phyloP scores from a whole-genome alignment of 2,113 vertebrate genomes.

The Porphyrio hochstetteri region DNA sequence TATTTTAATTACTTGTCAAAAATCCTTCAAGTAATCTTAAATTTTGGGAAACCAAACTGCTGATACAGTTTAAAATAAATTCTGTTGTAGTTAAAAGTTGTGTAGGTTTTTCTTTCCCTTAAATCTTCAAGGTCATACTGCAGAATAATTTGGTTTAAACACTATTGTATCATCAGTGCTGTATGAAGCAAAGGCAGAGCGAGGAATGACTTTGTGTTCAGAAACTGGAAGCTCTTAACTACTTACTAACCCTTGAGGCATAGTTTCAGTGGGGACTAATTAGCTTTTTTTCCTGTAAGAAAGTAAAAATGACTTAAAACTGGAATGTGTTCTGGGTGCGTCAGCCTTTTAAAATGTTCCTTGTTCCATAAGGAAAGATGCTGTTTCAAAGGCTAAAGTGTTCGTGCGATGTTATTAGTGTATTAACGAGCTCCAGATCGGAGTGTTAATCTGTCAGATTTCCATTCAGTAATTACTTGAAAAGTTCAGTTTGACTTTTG shows the following conservation, averaged over 20 bases:
- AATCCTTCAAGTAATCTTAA: not conserved
- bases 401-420: not conserved
- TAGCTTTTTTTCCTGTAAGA: conserved; percentile 13
- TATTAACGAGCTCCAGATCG: not conserved
- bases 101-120: not conserved
- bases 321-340: not conserved
- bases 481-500: not conserved
- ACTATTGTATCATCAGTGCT: not conserved
- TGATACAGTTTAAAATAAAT: not conserved
- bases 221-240: not conserved
- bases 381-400: not conserved
- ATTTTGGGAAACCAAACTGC: not conserved
- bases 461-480: not conserved
- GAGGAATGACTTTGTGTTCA: not conserved
- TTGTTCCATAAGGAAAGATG: not conserved
- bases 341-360: conserved; percentile 12
- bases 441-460: not conserved
- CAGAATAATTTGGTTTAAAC: not conserved
- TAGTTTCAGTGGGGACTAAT: not conserved
- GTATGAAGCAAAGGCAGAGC: not conserved
- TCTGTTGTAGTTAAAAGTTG: not conserved
- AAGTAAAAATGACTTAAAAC: not conserved
- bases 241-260: not conserved
- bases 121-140: conserved; percentile 23
- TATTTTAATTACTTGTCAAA: not conserved